These are phyloP conservation scores for Thaleichthys pacificus DNA, from an alignment of 2,797 vertebrate genomes.

Conservation along the genomic window DNA sequence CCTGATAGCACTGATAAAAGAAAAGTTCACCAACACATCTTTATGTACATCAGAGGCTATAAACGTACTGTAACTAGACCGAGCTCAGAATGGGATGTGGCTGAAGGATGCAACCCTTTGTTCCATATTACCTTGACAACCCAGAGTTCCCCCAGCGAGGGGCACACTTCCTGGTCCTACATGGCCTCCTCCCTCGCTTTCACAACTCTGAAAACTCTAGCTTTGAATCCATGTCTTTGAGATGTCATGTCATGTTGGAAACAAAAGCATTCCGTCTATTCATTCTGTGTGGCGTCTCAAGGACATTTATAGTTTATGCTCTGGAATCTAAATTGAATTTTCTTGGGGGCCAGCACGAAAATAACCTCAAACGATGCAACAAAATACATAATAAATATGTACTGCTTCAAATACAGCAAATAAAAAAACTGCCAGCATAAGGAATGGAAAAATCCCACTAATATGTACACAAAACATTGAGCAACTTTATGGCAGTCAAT, in stretches of 20 bases:
- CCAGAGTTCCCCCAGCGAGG: background rate
- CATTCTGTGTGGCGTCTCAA: background rate
- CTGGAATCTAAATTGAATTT: constrained; percentile 4
- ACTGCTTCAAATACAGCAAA: too few relatives aligned
- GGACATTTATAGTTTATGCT: constrained; percentile 15
- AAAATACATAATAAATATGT: too few relatives aligned
- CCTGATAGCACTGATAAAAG: too few relatives aligned
- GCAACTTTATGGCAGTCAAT: too few relatives aligned
- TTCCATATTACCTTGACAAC: constrained; percentile 28
- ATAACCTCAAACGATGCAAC: background rate
- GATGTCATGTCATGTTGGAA: background rate
- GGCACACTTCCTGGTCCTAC: constrained; percentile 12
- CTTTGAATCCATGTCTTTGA: constrained; percentile 30
- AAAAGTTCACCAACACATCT: background rate
- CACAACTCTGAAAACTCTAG: background rate
- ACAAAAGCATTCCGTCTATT: constrained; percentile 16
- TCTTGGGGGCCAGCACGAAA: background rate
- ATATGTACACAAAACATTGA: too few relatives aligned
- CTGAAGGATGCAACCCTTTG: background rate
- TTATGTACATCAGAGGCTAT: constrained; percentile 8
- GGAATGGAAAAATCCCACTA: background rate
- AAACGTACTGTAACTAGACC: background rate
- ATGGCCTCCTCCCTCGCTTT: background rate
- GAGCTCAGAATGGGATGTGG: background rate
- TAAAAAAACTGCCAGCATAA: constrained; percentile 6